Conservation (phyloP, 1,140 invertebrate species). For the Trigoniulus corallinus region DNA sequence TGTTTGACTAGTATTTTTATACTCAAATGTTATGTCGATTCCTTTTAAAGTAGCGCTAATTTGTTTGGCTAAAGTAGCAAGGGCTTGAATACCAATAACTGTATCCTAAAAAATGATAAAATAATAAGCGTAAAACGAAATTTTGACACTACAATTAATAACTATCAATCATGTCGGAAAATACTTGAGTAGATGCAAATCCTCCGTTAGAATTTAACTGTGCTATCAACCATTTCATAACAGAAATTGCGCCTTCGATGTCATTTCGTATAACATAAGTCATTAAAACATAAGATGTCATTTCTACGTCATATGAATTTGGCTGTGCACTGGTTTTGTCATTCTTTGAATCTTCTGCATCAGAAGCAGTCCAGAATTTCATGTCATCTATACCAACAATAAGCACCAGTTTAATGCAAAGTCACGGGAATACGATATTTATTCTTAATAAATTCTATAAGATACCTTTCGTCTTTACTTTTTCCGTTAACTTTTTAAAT, state of each 20-base stretch:
- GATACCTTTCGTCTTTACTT: constrained; percentile 27
- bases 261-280: constrained; percentile 47
- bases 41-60: constrained; percentile 32
- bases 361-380: constrained; percentile 47
- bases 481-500: constrained; percentile 45
- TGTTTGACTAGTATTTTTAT: constrained; percentile 34
- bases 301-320: constrained; percentile 62
- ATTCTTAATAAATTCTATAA: constrained; percentile 12
- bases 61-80: constrained; percentile 49
- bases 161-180: not conserved
- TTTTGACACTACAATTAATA: not conserved
- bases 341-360: not conserved
- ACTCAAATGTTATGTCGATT: constrained; percentile 34
- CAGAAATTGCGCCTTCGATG: constrained; percentile 47
- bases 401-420: constrained; percentile 1
- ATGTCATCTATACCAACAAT: constrained; percentile 31
- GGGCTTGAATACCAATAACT: constrained; percentile 49
- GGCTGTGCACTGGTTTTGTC: constrained; percentile 24
- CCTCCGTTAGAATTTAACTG: constrained; percentile 66
- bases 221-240: constrained; percentile 66
- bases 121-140: not conserved
- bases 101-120: constrained; percentile 37
- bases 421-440: too few species aligned
- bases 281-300: constrained; percentile 64
- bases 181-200: constrained; percentile 55